phyloP scores from a whole-genome alignment of 2,797 vertebrate genomes.

The Monodelphis domestica region DNA sequence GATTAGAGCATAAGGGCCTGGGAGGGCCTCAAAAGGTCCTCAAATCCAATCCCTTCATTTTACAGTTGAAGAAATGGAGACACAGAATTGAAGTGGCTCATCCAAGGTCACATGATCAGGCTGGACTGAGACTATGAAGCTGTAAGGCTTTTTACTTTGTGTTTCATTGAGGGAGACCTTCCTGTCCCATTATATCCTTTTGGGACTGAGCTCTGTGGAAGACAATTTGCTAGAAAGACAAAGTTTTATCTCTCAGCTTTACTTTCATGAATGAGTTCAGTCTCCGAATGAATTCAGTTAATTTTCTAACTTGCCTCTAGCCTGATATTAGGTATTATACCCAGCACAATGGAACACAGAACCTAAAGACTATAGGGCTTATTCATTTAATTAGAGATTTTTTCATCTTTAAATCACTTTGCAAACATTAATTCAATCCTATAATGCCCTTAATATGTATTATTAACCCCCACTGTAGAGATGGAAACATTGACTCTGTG shows the following conservation, averaged over 20 bases:
- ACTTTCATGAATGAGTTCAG: conserved; percentile 42
- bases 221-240: conserved; percentile 42
- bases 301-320: conserved; percentile 45
- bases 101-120: neutral
- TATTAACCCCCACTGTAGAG: conserved; percentile 35
- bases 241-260: conserved; percentile 16
- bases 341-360: conserved; percentile 21
- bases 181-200: conserved; percentile 28
- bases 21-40: neutral
- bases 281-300: conserved; percentile 39
- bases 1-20: neutral
- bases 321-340: conserved; percentile 40
- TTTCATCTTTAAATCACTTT: conserved; percentile 19
- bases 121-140: neutral
- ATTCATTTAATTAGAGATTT: conserved; percentile 50
- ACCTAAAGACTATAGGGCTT: conserved; percentile 20
- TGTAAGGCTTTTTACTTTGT: neutral
- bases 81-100: neutral
- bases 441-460: neutral
- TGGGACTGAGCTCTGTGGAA: conserved; percentile 13
- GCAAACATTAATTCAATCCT: conserved; percentile 25
- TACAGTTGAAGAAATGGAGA: neutral
- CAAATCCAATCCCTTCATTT: neutral
- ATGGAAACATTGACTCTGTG: neutral
- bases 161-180: conserved; percentile 16